Evolutionary conservation across 2,797 vertebrate species (phyloP), one percentile per base, ranked within the genome.

Genomic region (Cephalopachus bancanus): DNA sequence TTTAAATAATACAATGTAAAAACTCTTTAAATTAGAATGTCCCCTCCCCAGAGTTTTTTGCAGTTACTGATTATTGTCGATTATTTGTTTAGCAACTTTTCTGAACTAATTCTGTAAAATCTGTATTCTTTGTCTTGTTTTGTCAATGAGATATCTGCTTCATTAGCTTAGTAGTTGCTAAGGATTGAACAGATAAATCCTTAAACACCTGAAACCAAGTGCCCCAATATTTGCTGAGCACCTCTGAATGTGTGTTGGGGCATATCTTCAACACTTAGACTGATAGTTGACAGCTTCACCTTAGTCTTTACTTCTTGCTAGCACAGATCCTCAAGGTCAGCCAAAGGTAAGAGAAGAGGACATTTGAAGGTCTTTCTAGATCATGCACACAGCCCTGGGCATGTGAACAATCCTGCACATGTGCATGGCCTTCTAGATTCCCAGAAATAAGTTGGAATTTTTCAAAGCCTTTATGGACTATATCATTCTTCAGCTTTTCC

Each of bases 61-160:
- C 55, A 37, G 10, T 53, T 93, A 28, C 16, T 71, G 9, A 64
- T 22, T 76, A 20, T 7, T 83, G 17, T 62, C 44, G 1, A 59
- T 76, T 83, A 6, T 37, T 75, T 17, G 14, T 33, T 57, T 79
- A 79, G n/a, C 79, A n/a, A 20, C 30, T 76, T 87, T 80, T 83
- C 44, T 89, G 10, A 59, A 93, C 33, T 74, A 65, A 89, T 79
- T 91, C 57, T 87, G 11, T 89, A 75, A 91, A 92, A 67, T 59
- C 7, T 87, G 1, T 76, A 49, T 64, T 89, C 64, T 89, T 74
- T 33, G 6, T 71, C 20, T 92, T 78, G 11, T 67, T 80, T 92
- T 44, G 37, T 49, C 37, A 83, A 76, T 72, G 4, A 78, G 83
- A 60, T 71, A 17, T 51, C 44, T 59, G 20, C 59, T 87, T 49